phyloP scores from a whole-genome alignment of 2,888 invertebrate species.

The Lymantria dispar region DNA sequence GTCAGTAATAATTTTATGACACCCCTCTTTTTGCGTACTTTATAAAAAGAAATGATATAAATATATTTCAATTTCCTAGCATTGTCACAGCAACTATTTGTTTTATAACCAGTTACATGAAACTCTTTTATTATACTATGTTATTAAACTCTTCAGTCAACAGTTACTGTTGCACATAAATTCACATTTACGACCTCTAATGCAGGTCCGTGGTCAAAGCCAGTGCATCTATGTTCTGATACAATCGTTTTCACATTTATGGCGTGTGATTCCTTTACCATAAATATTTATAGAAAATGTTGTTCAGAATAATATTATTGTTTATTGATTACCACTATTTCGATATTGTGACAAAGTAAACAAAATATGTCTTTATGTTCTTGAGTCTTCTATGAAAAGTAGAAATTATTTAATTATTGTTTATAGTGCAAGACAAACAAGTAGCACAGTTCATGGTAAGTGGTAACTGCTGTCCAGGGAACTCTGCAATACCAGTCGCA shows the following conservation, averaged over 20 bases:
- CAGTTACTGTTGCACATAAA: slow-evolving; percentile 61
- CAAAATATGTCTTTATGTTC: no score
- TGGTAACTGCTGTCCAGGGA: no score
- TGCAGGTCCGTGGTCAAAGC: slow-evolving; percentile 53
- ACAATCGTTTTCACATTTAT: slow-evolving; percentile 43
- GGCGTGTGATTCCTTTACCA: slow-evolving; percentile 13
- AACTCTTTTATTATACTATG: slow-evolving; percentile 23
- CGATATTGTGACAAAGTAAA: no score
- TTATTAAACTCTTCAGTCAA: slow-evolving; percentile 33
- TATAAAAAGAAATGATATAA: no score
- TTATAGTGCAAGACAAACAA: no score
- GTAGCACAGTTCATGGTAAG: no score
- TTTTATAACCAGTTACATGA: slow-evolving; percentile 15
- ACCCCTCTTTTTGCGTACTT: no score
- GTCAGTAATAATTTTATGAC: no score
- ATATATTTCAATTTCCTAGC: neutral
- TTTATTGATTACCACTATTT: neutral
- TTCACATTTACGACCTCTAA: slow-evolving; percentile 69
- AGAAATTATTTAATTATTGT: no score
- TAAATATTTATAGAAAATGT: slow-evolving; percentile 18
- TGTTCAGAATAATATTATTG: neutral
- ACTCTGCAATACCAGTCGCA: no score
- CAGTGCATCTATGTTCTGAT: slow-evolving; percentile 48
- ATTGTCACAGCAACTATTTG: slow-evolving; percentile 11
- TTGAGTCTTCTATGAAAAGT: no score